These are phyloP conservation scores for Lagria hirta DNA, from an alignment of 2,888 invertebrate species.

Conservation along the genomic window DNA sequence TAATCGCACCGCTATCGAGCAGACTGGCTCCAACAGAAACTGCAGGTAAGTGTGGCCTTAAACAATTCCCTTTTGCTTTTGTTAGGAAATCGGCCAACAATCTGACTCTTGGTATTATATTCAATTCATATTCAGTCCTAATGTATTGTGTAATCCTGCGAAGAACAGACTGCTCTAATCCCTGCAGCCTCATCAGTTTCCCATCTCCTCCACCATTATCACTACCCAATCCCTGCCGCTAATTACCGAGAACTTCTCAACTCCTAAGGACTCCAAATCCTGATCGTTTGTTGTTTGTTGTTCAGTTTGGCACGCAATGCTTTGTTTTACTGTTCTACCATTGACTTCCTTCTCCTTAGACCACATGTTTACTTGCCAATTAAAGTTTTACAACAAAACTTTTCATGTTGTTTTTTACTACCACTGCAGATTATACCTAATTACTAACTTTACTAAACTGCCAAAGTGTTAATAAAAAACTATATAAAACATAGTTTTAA, in stretches of 20 bases:
- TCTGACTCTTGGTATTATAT: constrained; percentile 41
- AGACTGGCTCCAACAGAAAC: constrained; percentile 25
- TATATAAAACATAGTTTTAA: too few species aligned
- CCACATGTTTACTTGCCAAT: too few species aligned
- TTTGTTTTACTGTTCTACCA: constrained; percentile 41
- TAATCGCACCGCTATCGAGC: constrained; percentile 42
- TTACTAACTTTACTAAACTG: too few species aligned
- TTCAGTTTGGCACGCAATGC: constrained; percentile 45
- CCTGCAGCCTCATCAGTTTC: constrained; percentile 52
- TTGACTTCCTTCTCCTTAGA: too few species aligned
- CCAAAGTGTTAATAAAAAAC: too few species aligned
- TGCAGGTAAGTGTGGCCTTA: constrained; percentile 29
- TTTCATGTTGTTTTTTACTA: too few species aligned
- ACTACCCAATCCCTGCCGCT: constrained; percentile 49
- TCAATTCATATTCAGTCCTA: constrained; percentile 45
- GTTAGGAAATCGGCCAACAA: constrained; percentile 32
- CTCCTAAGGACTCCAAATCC: constrained; percentile 36
- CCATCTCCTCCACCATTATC: constrained; percentile 51
- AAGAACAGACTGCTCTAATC: constrained; percentile 45
- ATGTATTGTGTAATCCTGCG: constrained; percentile 48
- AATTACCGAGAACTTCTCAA: constrained; percentile 51
- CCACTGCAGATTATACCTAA: too few species aligned
- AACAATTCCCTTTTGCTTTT: constrained; percentile 32
- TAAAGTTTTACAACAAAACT: too few species aligned
- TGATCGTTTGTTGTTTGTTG: constrained; percentile 51